Evolutionary conservation across 2,888 invertebrate species (phyloP), one percentile per base, ranked within the genome.

Genomic region (Selenia dentaria): DNA sequence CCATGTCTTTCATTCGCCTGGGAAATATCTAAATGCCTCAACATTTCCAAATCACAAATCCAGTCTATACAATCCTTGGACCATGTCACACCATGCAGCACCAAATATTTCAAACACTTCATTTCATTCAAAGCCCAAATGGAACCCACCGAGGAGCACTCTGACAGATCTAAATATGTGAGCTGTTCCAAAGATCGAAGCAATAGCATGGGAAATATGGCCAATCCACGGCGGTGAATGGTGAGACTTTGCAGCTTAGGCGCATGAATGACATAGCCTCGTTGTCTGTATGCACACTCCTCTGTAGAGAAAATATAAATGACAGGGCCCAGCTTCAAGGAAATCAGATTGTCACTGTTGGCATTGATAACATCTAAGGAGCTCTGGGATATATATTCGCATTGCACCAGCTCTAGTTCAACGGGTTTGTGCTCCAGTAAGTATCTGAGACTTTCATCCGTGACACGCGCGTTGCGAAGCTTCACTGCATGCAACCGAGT

Each of bases 11-110:
- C 93, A 65, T 92, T 92, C 0, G 92, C 93, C 58, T 96, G 95
- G 0, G 98, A 97, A 57, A 99, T 93, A 82, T 99, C 98, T 47
- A 99, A 85, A 68, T 96, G 95, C 62, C 93, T 93, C 65, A 93
- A 87, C 54, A 89, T 88, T 20, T 76, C 83, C 60, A 94, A 72
- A 31, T 88, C 87, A 47, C 92, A 88, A 64, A 95, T 93, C 67
- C 93, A 92, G 51, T 92, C 91, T 45, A 94, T 88, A 51, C 93
- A 91, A 55, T 92, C 92, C 62, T 93, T 92, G 12, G 94, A 85
- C 76, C 92, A 92, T 35, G 93, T 92, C 2, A 97, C 96, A 85
- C 97, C 96, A 73, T 96, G 96, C 32, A 98, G 87, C 56, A 96
- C 93, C 9, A 98, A 87, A 1, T 95, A 95, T 12, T 92, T 91